Conservation (phyloP, 2,797 vertebrate species). For the Balearica regulorum region DNA sequence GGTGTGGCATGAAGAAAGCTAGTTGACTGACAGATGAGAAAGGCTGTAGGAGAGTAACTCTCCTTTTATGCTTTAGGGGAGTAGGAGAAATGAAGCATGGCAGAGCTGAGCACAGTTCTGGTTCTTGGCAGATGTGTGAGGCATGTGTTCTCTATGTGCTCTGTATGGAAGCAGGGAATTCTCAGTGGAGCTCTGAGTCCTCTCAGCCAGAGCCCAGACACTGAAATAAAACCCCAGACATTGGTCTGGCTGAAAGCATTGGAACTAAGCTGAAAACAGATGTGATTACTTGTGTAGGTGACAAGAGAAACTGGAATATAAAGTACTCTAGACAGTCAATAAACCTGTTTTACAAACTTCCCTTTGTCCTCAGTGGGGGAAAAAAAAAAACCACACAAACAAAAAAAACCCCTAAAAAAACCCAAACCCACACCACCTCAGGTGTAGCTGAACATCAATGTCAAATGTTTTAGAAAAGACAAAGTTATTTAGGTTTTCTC, state of each 20-base stretch:
- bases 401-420: too few relatives aligned
- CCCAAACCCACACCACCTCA: neutral
- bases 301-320: slow-evolving; percentile 38
- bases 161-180: neutral
- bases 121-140: neutral
- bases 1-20: neutral
- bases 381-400: neutral
- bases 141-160: neutral
- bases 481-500: neutral
- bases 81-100: neutral
- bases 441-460: neutral
- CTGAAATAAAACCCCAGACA: slow-evolving; percentile 59
- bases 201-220: slow-evolving; percentile 3
- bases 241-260: slow-evolving; percentile 12
- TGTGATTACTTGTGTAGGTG: slow-evolving; percentile 44
- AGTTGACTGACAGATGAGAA: neutral
- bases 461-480: neutral
- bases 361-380: neutral
- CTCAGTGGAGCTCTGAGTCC: slow-evolving; percentile 8
- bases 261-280: slow-evolving; percentile 44
- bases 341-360: slow-evolving; percentile 46
- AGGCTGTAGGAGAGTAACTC: neutral
- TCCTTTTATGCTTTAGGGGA: neutral
- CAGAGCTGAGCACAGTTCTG: neutral
- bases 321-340: slow-evolving; percentile 24